Percentiles rank a stretch among this genome's conserved stretches.
phyloP scores from a whole-genome alignment of 2,888 invertebrate species.

The Ectemnius cavifrons region DNA sequence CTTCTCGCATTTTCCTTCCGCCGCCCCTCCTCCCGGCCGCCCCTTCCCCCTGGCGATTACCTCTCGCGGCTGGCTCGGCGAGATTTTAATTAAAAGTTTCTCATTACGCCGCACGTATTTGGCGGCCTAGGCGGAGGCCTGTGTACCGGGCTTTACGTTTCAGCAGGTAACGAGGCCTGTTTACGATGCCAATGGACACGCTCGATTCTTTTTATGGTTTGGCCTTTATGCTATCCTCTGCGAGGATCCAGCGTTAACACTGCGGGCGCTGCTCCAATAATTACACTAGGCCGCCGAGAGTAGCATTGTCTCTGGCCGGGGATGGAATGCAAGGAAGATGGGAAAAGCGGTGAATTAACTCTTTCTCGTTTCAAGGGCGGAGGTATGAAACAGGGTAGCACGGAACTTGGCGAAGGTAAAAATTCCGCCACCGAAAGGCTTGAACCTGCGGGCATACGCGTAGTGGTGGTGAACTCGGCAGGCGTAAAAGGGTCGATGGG shows the following conservation, averaged over 20 bases:
- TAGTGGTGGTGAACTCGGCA: too few species aligned
- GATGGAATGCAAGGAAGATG: too few species aligned
- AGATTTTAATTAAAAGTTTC: conserved; percentile 74
- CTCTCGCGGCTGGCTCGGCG: conserved; percentile 47
- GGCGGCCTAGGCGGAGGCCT: conserved; percentile 47
- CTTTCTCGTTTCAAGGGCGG: conserved; percentile 9
- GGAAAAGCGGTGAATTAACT: neutral
- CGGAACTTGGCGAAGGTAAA: too few species aligned
- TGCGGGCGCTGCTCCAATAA: conserved; percentile 42
- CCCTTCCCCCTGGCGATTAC: conserved; percentile 11
- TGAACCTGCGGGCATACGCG: too few species aligned
- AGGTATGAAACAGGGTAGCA: neutral
- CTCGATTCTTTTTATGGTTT: too few species aligned
- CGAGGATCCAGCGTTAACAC: conserved; percentile 17
- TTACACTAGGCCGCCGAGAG: conserved; percentile 15
- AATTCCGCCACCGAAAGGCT: too few species aligned
- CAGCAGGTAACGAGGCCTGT: conserved; percentile 66
- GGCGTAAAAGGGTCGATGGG: too few species aligned
- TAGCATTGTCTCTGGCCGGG: too few species aligned
- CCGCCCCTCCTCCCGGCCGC: conserved; percentile 57
- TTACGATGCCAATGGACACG: conserved; percentile 59
- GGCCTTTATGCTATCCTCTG: too few species aligned
- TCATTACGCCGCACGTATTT: conserved; percentile 71
- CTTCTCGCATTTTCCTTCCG: conserved; percentile 62
- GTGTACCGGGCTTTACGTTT: conserved; percentile 60